Base-by-base conservation (phyloP, 2,888 invertebrate species). In the Helobdella robusta region DNA sequence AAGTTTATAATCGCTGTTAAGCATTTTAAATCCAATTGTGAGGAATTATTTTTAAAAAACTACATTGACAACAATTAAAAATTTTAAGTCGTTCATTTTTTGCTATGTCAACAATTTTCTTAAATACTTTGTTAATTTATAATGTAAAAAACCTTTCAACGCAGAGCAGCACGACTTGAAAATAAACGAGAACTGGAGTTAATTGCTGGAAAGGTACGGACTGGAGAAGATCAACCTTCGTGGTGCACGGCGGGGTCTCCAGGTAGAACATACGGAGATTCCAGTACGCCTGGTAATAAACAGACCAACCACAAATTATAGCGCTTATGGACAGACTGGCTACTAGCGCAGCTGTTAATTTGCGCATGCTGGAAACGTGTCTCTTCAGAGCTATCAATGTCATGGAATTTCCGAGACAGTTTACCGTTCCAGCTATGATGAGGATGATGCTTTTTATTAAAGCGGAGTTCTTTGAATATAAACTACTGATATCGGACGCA, bases 111-210 rank as follows among this genome's bases (percentile, higher is more conserved):
- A 25, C 6, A n/a, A 5, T 1, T 2, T 30, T 56, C 32, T 25
- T 25, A 30, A 30, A 15, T 25, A 6, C 15, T 3, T 5, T 20
- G 32, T 11, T 8, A 28, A n/a, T 56, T 2, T 25, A 30, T 28
- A 15, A 6, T 25, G 32, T 11, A 56, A 56, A n/a, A 30, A n/a
- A 56, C 56, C 56, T 56, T 30, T 56, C 56, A n/a, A 56, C 28
- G 8, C 56, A 56, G 18, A 56, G 56, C 5, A 56, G 25, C 30
- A n/a, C n/a, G n/a, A 56, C 56, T 25, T 56, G 56, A 32, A 56
- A 30, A 32, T 56, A 56, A 28, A 30, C 32, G 32, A 56, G 25
- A 56, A 32, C 32, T 25, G 30, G 30, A 30, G 56, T n/a, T 30
- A 56, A 32, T 28, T 56, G 56, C 32, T 56, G 56, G 30, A 56